These are phyloP conservation scores for Steromphala cineraria DNA, from an alignment of 2,888 invertebrate species.

Conservation along the genomic window DNA sequence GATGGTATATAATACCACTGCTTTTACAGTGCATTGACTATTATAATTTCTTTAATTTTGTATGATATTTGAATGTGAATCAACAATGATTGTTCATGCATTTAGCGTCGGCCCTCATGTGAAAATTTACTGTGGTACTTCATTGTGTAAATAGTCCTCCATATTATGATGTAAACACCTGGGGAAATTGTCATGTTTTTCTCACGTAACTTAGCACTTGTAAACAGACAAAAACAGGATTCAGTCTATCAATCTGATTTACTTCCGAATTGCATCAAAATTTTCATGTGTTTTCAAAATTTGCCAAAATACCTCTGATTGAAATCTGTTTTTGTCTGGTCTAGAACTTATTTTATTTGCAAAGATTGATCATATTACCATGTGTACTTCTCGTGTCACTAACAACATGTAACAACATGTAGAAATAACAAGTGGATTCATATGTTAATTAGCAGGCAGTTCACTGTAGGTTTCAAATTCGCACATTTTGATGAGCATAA, in stretches of 20 bases:
- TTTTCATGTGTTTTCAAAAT: not conserved
- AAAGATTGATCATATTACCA: not conserved
- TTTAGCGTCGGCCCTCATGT: not conserved
- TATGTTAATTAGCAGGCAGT: too few species aligned
- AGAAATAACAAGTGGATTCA: too few species aligned
- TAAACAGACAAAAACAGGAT: not conserved
- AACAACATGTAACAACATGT: not conserved
- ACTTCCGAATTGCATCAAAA: not conserved
- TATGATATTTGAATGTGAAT: not conserved
- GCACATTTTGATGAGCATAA: too few species aligned
- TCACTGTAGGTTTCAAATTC: too few species aligned
- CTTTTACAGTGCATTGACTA: not conserved
- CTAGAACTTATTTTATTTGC: conserved; percentile 7
- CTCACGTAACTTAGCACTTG: not conserved
- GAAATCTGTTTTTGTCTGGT: not conserved
- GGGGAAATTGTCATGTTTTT: not conserved
- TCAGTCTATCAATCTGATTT: not conserved
- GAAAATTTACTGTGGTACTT: not conserved
- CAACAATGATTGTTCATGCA: not conserved
- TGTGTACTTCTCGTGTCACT: conserved; percentile 6
- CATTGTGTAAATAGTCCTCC: conserved; percentile 1
- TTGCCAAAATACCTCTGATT: not conserved
- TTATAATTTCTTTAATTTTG: not conserved
- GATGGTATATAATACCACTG: not conserved
- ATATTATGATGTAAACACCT: not conserved